Evolutionary conservation across 2,797 vertebrate species (phyloP).

Genomic region (Columba guinea): DNA sequence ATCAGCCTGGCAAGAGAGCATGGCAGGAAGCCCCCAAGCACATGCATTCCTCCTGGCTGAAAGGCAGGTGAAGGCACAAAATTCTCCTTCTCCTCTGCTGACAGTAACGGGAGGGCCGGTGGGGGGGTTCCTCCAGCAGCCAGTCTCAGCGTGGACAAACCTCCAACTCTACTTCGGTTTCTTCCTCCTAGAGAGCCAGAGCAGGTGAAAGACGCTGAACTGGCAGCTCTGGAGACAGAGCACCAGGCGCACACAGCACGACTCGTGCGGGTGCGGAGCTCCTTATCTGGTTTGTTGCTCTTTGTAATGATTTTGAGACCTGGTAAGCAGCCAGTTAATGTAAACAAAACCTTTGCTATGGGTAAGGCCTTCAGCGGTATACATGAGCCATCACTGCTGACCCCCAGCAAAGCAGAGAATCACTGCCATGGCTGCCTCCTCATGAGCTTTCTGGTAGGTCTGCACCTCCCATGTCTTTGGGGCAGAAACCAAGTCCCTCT

Average conservation of each 20-base stretch:
- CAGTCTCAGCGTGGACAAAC: neutral
- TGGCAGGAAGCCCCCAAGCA: neutral
- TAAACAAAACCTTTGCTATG: neutral
- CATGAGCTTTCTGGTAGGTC: neutral
- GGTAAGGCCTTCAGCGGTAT: neutral
- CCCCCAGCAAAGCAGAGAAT: neutral
- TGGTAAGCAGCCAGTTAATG: neutral
- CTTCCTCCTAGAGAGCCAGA: neutral
- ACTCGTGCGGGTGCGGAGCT: rapidly evolving
- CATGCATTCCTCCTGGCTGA: neutral
- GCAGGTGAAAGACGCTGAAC: neutral
- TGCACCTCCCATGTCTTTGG: neutral
- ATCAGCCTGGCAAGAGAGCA: neutral
- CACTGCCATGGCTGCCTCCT: neutral
- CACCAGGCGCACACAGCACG: neutral
- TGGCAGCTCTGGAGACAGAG: neutral
- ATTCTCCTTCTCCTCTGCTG: neutral
- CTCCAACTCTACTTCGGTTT: neutral
- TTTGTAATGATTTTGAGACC: neutral
- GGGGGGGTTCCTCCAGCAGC: neutral
- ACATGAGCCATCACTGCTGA: neutral
- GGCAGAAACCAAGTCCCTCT: neutral
- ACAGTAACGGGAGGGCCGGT: neutral
- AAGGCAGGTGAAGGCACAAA: neutral
- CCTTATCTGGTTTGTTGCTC: neutral